Evolutionary conservation across 1,140 invertebrate genomes (phyloP), one percentile per base, ranked within the genome.

Genomic region (Macrostomum lignano): DNA sequence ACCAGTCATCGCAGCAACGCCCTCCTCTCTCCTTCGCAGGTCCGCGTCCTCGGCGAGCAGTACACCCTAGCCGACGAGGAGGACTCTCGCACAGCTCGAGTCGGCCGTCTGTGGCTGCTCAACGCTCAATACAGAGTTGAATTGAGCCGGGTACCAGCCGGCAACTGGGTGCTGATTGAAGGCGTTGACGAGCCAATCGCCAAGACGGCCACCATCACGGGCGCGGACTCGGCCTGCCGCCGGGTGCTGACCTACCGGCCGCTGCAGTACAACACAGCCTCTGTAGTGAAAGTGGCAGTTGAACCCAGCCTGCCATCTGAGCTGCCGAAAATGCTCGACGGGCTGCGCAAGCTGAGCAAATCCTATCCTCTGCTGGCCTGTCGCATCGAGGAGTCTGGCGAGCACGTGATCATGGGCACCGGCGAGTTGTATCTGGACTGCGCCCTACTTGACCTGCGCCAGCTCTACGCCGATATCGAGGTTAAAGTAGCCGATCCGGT

Each of bases 301-400:
- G 91, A 98, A 51, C 91, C 91, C 0, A 86, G 96, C 0, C 96
- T 96, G 61, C 91, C 91, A 0, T 94, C 84, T 0, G 91, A 98
- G 55, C 55, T 98, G 38, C 91, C 91, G 1, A 98, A 98, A 63
- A 98, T 98, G 91, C 68, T 98, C 45, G 91, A 96, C 49, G 88
- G 88, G 1, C 53, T 98, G 34, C 65, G 91, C 40, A 98, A 98
- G 61, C 84, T 94, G 1, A 96, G 96, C 60, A 96, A 98, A 60
- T 93, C 82, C 2, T 98, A 96, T 61, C 91, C 91, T 1, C 59
- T 96, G 4, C 51, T 98, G 17, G 76, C 72, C 0, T 96, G 88
- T 0, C 69, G 78, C 38, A 58, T 96, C 1, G 91, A 98, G 57
- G 91, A 96, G 59, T 88, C 79, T 26, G 91, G 91, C 1, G 91